A percentile compares a stretch with the other conserved stretches of the same genome.
These are phyloP conservation scores for Allygus modestus DNA, from an alignment of 2,888 invertebrate species.

Conservation along the genomic window DNA sequence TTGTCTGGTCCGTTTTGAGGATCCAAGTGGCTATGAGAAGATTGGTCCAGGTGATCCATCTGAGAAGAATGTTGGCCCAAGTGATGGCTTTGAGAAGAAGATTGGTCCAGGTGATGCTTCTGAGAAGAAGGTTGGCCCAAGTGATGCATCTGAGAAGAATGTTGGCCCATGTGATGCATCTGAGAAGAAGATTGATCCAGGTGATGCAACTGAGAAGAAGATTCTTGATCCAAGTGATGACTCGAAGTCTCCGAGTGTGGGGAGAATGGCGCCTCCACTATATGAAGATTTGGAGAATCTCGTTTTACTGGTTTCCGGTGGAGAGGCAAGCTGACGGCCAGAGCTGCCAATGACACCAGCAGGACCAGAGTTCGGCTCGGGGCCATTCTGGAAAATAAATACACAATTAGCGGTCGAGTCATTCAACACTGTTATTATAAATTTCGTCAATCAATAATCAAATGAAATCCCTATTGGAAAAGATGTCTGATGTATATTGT, in stretches of 20 bases:
- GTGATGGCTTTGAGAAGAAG: neutral
- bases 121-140: neutral
- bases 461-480: too few relatives aligned
- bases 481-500: too few relatives aligned
- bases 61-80: neutral
- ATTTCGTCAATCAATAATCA: too few relatives aligned
- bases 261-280: slow-evolving; percentile 7
- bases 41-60: neutral
- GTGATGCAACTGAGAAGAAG: neutral
- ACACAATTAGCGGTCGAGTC: neutral
- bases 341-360: neutral
- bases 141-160: neutral
- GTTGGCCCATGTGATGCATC: neutral
- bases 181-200: neutral
- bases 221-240: neutral
- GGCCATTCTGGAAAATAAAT: neutral
- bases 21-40: neutral
- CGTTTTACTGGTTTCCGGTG: neutral
- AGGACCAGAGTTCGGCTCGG: neutral
- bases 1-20: neutral
- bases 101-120: neutral
- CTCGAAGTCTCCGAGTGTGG: neutral
- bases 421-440: too few relatives aligned
- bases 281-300: neutral
- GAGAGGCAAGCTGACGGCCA: neutral